Evolutionary conservation across 53 echinoderm and acorn worm genomes (phyloP), one percentile per base, ranked within the genome.

Genomic region (Paracentrotus lividus): DNA sequence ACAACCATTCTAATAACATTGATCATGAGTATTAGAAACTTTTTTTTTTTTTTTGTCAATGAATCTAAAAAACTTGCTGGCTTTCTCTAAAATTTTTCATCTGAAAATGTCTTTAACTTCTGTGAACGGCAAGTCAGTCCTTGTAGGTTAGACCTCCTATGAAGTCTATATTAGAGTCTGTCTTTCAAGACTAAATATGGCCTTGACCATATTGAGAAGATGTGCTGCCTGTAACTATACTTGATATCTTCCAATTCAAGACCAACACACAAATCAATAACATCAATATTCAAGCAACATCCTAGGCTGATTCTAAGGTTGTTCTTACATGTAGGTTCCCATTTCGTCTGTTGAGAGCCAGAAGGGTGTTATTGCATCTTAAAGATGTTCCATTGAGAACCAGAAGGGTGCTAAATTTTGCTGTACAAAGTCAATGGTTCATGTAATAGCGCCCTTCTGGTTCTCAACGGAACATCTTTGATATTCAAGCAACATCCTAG

Each of bases 111-210:
- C n/a, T n/a, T n/a, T n/a, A n/a, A n/a, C n/a, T n/a, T n/a, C n/a
- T n/a, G n/a, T n/a, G n/a, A n/a, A n/a, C n/a, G n/a, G n/a, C n/a
- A n/a, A n/a, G n/a, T n/a, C n/a, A n/a, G n/a, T n/a, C n/a, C n/a
- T n/a, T n/a, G n/a, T n/a, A n/a, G n/a, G n/a, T n/a, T n/a, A n/a
- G n/a, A n/a, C n/a, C n/a, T n/a, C n/a, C n/a, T n/a, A n/a, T n/a
- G n/a, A n/a, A n/a, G n/a, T n/a, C n/a, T n/a, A n/a, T n/a, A n/a
- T 61, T 36, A 69, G 69, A 69, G 69, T 38, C 69, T 69, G 69
- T 34, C 69, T 2, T 69, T 15, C 31, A 32, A 66, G 66, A 12
- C 66, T 66, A 66, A 15, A 69, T 36, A 34, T 38, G 38, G 18
- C 69, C 69, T 69, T 69, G 69, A 69, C 69, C 18, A 5, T 8